phyloP scores from a whole-genome alignment of 2,888 invertebrate genomes.

The Camponotus fellah region DNA sequence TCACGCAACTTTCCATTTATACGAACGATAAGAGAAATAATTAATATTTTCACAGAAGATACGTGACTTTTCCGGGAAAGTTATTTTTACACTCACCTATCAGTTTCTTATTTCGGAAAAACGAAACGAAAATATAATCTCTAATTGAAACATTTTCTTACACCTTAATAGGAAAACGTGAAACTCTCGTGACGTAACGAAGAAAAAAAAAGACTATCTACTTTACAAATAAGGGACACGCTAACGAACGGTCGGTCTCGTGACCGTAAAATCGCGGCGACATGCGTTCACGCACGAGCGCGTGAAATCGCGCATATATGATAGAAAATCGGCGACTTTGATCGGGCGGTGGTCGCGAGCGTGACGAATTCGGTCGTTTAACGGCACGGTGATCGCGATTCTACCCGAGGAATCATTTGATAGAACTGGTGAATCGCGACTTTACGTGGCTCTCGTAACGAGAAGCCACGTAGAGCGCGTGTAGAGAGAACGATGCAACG shows the following conservation, averaged over 20 bases:
- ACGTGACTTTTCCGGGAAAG: background rate
- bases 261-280: conserved; percentile 41
- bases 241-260: conserved; percentile 40
- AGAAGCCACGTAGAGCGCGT: conserved; percentile 7
- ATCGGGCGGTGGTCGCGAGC: conserved; percentile 42
- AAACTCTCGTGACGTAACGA: conserved; percentile 24
- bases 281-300: conserved; percentile 43
- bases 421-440: background rate
- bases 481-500: conserved; percentile 63
- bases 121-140: background rate
- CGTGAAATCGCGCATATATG: conserved; percentile 38
- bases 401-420: conserved; percentile 25
- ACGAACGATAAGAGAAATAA: background rate
- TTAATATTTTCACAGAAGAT: background rate
- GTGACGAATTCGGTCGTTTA: conserved; percentile 56
- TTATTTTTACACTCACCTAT: background rate
- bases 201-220: background rate
- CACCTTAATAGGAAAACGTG: background rate
- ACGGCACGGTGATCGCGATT: conserved; percentile 65
- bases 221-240: conserved; percentile 38
- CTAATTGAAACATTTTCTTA: background rate
- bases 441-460: conserved; percentile 25
- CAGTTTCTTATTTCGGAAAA: background rate
- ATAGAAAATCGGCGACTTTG: conserved; percentile 49
- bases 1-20: conserved; percentile 21